Percentiles rank a stretch among this genome's conserved stretches.
Evolutionary conservation across 1,140 invertebrate species (phyloP).

Genomic region (Calycopis cecrops): DNA sequence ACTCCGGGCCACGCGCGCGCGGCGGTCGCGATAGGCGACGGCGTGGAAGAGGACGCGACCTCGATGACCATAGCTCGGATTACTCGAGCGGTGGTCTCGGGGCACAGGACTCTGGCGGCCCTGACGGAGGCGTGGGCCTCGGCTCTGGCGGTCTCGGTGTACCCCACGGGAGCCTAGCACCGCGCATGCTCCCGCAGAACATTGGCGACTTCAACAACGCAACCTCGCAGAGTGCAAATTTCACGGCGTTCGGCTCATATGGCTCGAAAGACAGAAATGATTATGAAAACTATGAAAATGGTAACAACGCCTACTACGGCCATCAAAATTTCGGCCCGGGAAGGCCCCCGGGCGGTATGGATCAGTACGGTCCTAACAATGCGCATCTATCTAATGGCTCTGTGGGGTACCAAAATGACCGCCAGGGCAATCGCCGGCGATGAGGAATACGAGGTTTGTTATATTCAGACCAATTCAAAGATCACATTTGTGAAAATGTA

Average conservation of each 20-base stretch:
- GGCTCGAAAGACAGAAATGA: conserved; percentile 46
- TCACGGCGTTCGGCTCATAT: conserved; percentile 64
- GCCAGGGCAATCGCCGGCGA: conserved; percentile 67
- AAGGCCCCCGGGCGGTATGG: conserved; percentile 42
- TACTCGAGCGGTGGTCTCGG: conserved; percentile 41
- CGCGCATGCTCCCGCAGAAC: conserved; percentile 59
- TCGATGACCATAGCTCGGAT: conserved; percentile 48
- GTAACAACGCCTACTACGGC: conserved; percentile 45
- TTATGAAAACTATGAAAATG: conserved; percentile 32
- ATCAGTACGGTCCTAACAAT: conserved; percentile 39
- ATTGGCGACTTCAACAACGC: conserved; percentile 34
- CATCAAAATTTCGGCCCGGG: conserved; percentile 57
- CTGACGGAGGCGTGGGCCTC: conserved; percentile 44
- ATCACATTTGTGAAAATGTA: conserved; percentile 24
- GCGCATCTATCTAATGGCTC: conserved; percentile 60
- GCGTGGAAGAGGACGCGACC: conserved; percentile 59
- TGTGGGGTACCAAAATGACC: conserved; percentile 69
- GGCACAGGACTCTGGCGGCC: conserved; percentile 39
- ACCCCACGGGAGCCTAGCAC: conserved; percentile 61
- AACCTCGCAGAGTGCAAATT: conserved; percentile 52
- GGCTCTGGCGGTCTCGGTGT: conserved; percentile 61
- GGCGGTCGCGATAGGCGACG: conserved; percentile 51
- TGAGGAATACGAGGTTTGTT: conserved; percentile 68
- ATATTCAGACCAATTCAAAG: conserved; percentile 63
- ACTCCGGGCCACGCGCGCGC: conserved; percentile 31